Conservation (phyloP, 2,888 invertebrate species). For the Acanthosepion lycidas region DNA sequence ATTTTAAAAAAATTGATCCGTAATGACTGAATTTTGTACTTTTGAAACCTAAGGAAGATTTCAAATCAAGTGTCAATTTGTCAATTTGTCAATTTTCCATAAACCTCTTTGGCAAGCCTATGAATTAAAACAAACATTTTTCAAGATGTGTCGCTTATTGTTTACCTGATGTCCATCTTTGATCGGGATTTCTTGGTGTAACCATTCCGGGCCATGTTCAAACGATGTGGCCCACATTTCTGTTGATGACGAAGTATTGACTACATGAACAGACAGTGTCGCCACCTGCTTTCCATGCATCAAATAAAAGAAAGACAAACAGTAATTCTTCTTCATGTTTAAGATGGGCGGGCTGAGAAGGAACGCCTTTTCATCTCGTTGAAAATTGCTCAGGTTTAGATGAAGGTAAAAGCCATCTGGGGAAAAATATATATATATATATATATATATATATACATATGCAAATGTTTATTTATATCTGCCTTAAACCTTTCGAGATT, state of each 20-base stretch:
- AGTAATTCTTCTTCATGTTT: not conserved
- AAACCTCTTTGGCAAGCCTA: too few relatives aligned
- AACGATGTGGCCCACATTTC: not conserved
- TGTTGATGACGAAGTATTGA: not conserved
- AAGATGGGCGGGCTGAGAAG: not conserved
- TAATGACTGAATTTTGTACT: too few relatives aligned
- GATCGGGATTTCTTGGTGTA: not conserved
- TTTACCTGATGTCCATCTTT: not conserved
- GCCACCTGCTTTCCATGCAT: constrained; percentile 3
- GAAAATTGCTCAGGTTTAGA: not conserved
- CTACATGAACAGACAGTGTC: not conserved
- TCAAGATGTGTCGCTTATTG: not conserved
- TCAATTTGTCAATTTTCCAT: too few relatives aligned
- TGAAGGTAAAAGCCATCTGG: not conserved
- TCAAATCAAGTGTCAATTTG: too few relatives aligned
- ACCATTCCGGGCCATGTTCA: not conserved
- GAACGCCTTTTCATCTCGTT: not conserved
- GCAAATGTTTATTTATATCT: too few relatives aligned
- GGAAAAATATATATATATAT: too few relatives aligned
- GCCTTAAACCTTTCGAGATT: too few relatives aligned
- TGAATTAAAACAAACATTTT: not conserved
- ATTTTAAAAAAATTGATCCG: too few relatives aligned
- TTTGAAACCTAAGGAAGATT: too few relatives aligned
- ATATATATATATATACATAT: not conserved
- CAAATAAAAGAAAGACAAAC: constrained; percentile 40